phyloP scores from a whole-genome alignment of 2,888 invertebrate genomes.

The Agrotis ipsilon region DNA sequence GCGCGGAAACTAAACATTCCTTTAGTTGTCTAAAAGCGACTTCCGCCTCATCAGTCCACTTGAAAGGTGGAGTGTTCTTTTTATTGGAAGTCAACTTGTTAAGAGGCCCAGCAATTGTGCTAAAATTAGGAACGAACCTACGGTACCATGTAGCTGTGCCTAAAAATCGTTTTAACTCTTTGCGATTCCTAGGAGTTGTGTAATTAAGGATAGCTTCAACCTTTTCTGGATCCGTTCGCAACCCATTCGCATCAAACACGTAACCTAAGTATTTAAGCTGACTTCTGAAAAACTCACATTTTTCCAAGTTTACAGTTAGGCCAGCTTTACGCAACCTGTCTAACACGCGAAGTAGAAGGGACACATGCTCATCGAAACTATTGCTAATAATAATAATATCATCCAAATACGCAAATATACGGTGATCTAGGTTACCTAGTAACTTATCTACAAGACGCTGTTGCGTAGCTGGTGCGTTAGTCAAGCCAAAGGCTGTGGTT shows the following conservation, averaged over 20 bases:
- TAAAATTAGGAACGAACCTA: not conserved
- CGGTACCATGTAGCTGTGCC: not conserved
- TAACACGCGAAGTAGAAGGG: no score
- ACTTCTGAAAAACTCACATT: not conserved
- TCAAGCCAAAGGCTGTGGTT: slow-evolving; percentile 5
- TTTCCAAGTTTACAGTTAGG: no score
- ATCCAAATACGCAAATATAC: not conserved
- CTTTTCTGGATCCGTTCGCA: slow-evolving; percentile 2
- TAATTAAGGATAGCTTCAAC: slow-evolving; percentile 1
- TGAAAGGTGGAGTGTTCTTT: not conserved
- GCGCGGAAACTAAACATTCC: slow-evolving; percentile 1
- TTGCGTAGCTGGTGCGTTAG: slow-evolving; percentile 4
- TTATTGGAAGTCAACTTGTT: not conserved
- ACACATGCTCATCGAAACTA: no score
- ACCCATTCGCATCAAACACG: slow-evolving; percentile 4
- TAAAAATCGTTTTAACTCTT: not conserved
- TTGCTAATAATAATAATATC: no score
- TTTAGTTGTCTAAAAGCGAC: not conserved
- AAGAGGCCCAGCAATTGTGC: not conserved
- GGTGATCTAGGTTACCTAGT: not conserved
- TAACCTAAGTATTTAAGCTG: slow-evolving; percentile 4
- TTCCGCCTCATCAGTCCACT: slow-evolving; percentile 2
- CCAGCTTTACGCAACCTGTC: no score
- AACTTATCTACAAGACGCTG: slow-evolving; percentile 1
- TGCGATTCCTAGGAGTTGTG: not conserved